Conservation (phyloP, 2,888 invertebrate species). For the Pyrochroa serraticornis region DNA sequence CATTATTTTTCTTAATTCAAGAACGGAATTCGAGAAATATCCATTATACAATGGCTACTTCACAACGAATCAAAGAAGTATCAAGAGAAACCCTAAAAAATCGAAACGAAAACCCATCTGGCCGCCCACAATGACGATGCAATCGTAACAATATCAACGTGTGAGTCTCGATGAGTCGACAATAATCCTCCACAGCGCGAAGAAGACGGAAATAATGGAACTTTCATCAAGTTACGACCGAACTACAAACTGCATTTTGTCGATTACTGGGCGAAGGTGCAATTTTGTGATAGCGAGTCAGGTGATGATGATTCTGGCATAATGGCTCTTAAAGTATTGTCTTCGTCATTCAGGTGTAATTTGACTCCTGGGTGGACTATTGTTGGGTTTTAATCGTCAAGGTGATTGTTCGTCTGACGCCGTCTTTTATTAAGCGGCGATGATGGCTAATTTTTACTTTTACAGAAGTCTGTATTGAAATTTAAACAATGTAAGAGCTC, state of each 20-base stretch:
- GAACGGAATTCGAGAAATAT: constrained; percentile 31
- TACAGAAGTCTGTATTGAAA: constrained; percentile 34
- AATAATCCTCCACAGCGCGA: constrained; percentile 33
- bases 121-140: constrained; percentile 48
- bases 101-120: constrained; percentile 41
- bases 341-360: constrained; percentile 41
- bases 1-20: constrained; percentile 22
- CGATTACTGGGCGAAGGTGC: constrained; percentile 15
- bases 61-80: constrained; percentile 35
- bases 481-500: constrained; percentile 31
- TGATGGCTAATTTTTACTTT: constrained; percentile 36
- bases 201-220: constrained; percentile 27
- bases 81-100: constrained; percentile 36
- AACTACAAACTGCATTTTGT: constrained; percentile 27
- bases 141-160: constrained; percentile 53
- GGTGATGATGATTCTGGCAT: constrained; percentile 5
- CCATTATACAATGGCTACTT: constrained; percentile 28
- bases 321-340: constrained; percentile 24
- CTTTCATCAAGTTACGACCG: constrained; percentile 23
- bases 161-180: constrained; percentile 53
- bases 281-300: constrained; percentile 15
- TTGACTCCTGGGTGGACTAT: constrained; percentile 38
- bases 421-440: constrained; percentile 14
- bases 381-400: constrained; percentile 38
- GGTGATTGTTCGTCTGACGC: constrained; percentile 17